Evolutionary conservation across 2,797 vertebrate species (phyloP).

Genomic region (Setipinna tenuifilis): DNA sequence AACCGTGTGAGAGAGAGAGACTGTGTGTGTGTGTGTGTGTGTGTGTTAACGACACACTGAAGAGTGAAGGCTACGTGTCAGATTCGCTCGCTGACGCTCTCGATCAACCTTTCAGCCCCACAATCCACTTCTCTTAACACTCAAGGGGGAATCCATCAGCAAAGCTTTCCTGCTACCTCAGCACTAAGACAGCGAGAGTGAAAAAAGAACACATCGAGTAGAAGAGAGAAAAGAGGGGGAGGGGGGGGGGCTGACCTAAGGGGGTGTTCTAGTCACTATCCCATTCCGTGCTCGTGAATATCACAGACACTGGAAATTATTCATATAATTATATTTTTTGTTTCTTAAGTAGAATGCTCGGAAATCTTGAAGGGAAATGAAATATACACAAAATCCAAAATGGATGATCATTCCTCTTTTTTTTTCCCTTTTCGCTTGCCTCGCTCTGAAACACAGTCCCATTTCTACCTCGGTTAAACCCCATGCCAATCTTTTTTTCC

Average conservation of each 20-base stretch:
- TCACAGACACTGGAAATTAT: conserved; percentile 50
- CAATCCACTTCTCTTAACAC: not conserved
- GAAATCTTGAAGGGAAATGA: conserved; percentile 41
- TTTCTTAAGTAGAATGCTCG: conserved; percentile 17
- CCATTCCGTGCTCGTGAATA: conserved; percentile 56
- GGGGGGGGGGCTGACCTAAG: not conserved
- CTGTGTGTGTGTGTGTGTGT: not conserved
- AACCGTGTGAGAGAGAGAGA: not conserved
- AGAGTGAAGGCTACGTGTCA: conserved; percentile 12
- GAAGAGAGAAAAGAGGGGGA: not conserved
- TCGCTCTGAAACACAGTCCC: conserved; percentile 33
- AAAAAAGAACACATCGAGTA: conserved; percentile 19
- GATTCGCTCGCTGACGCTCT: not conserved
- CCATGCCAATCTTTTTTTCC: conserved; percentile 30
- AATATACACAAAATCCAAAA: conserved; percentile 44
- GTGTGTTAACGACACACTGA: conserved; percentile 4
- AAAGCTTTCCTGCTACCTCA: not conserved
- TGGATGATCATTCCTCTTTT: conserved; percentile 28
- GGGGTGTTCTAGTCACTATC: conserved; percentile 32
- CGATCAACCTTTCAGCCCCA: conserved; percentile 18
- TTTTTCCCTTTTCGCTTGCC: not conserved
- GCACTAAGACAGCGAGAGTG: conserved; percentile 15
- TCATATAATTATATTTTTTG: not conserved
- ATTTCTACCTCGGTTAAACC: conserved; percentile 19
- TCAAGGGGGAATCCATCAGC: not conserved